phyloP scores from a whole-genome alignment of 2,113 vertebrate genomes.

The Gila orcuttii region DNA sequence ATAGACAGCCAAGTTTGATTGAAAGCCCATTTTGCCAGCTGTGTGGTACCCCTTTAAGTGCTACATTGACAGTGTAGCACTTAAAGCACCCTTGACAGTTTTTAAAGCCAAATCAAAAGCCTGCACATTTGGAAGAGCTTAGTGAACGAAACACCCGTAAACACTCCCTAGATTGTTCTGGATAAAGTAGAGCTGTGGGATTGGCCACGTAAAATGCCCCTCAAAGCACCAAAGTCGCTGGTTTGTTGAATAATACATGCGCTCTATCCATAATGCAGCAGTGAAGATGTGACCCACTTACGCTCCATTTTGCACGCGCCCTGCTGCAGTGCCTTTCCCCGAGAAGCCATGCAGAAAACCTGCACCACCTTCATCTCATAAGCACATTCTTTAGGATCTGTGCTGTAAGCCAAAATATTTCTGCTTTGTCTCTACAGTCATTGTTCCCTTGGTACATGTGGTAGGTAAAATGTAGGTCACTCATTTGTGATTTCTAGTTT shows the following conservation, averaged over 20 bases:
- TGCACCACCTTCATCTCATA: background rate
- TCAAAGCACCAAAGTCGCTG: slow-evolving; percentile 41
- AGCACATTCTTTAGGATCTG: slow-evolving; percentile 19
- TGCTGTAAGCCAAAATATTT: background rate
- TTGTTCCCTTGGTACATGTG: background rate
- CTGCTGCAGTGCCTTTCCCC: slow-evolving; percentile 18
- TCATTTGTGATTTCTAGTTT: slow-evolving; percentile 58
- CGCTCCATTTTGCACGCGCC: slow-evolving; percentile 9
- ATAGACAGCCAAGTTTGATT: too few species aligned
- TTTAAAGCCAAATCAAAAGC: background rate
- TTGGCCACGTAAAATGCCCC: background rate
- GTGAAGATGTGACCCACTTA: slow-evolving; percentile 40
- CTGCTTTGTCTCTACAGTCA: slow-evolving; percentile 9
- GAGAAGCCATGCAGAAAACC: slow-evolving; percentile 33
- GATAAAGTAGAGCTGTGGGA: background rate
- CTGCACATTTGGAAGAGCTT: background rate
- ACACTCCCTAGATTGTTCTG: background rate
- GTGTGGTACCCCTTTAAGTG: background rate
- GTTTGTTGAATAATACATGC: slow-evolving; percentile 63
- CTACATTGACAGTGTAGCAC: too few species aligned
- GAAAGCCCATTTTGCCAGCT: too few species aligned
- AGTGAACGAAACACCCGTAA: background rate
- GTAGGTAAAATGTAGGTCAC: slow-evolving; percentile 67
- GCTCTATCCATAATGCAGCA: slow-evolving; percentile 54
- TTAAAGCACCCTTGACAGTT: background rate